Percentiles rank a stretch among this genome's conserved stretches.
phyloP scores from a whole-genome alignment of 1,140 invertebrate species.

The Pseudachorutes palmiensis region DNA sequence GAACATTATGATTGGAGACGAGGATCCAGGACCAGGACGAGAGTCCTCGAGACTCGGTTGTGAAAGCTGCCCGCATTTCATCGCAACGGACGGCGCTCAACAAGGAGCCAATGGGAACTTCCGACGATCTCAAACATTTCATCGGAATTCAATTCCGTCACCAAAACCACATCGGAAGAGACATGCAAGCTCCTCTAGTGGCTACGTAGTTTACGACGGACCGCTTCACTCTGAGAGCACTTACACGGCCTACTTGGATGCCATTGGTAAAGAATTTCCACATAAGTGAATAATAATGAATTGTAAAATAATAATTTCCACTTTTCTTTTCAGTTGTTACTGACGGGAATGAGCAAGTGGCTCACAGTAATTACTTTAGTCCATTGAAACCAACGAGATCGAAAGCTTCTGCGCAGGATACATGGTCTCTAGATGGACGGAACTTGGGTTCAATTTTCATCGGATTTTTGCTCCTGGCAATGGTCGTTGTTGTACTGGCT shows the following conservation, averaged over 20 bases:
- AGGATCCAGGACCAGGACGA: background rate
- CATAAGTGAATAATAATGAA: no score
- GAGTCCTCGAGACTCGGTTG: background rate
- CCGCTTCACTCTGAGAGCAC: conserved; percentile 62
- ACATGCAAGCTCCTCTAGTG: conserved; percentile 16
- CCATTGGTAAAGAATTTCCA: conserved; percentile 53
- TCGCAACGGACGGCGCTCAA: background rate
- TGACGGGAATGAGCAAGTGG: conserved; percentile 31
- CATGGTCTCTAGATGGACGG: background rate
- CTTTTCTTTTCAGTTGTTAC: conserved; percentile 28
- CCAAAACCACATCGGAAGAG: conserved; percentile 24
- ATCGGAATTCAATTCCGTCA: conserved; percentile 2
- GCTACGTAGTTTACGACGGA: conserved; percentile 48
- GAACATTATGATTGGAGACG: conserved; percentile 33
- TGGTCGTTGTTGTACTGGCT: conserved; percentile 55
- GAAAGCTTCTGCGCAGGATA: conserved; percentile 11
- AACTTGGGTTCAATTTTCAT: conserved; percentile 42
- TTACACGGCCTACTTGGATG: conserved; percentile 73
- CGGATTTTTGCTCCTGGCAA: conserved; percentile 55
- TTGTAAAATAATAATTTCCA: no score
- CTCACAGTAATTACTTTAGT: conserved; percentile 43
- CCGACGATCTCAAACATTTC: conserved; percentile 13
- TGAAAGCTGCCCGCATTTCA: background rate
- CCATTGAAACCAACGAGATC: conserved; percentile 43
- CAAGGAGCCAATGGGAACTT: conserved; percentile 15